Percentiles rank a stretch among this genome's conserved stretches.
Conservation (phyloP, 2,888 invertebrate species). For the Beris morrisii region DNA sequence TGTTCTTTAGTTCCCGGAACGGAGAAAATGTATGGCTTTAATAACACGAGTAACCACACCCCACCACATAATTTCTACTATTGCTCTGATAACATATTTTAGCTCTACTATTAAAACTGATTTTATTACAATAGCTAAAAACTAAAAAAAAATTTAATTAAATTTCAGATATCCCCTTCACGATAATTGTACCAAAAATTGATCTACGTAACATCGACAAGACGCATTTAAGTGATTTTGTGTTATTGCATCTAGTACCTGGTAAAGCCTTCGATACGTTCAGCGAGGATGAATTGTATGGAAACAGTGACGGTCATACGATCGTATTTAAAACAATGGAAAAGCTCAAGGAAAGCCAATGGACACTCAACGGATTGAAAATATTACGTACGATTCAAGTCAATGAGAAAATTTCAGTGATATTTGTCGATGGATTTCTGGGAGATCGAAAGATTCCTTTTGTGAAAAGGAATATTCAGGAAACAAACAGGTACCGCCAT, state of each 20-base stretch:
- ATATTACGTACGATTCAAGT: constrained; percentile 53
- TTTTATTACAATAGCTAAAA: no score
- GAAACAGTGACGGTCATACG: constrained; percentile 57
- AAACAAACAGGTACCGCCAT: constrained; percentile 53
- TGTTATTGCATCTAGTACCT: constrained; percentile 64
- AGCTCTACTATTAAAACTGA: no score
- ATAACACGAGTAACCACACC: no score
- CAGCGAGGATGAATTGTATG: constrained; percentile 56
- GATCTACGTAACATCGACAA: constrained; percentile 58
- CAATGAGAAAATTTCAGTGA: constrained; percentile 54
- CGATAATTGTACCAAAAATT: constrained; percentile 62
- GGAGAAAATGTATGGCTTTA: no score
- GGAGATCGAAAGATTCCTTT: constrained; percentile 55
- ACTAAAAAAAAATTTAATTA: no score
- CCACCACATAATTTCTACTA: no score
- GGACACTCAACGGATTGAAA: constrained; percentile 55
- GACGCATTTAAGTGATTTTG: constrained; percentile 61
- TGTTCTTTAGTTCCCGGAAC: no score
- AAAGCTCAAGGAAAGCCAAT: constrained; percentile 50
- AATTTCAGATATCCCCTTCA: constrained; percentile 62
- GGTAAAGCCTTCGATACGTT: constrained; percentile 59
- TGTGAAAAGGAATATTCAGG: constrained; percentile 57
- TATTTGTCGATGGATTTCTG: constrained; percentile 56
- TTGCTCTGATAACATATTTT: no score
- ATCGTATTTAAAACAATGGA: constrained; percentile 55